Conservation (phyloP, 1,140 invertebrate species). For the Phortica variegata region DNA sequence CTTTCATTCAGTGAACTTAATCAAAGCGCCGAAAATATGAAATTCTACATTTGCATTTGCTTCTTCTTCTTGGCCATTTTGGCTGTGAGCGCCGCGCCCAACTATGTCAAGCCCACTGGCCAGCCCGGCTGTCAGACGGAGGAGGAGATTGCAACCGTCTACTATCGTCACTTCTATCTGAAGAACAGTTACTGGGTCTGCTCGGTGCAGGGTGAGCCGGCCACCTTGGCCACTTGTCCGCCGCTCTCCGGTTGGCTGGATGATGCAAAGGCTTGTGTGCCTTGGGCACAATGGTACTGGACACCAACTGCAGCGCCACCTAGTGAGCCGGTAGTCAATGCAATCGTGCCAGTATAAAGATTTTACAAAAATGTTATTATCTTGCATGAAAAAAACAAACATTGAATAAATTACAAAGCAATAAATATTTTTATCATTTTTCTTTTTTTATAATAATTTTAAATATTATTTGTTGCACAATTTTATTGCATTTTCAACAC, state of each 20-base stretch:
- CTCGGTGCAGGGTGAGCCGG: slow-evolving; percentile 14
- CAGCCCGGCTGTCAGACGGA: slow-evolving; percentile 40
- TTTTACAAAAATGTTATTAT: no score
- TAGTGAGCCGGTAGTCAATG: slow-evolving; percentile 30
- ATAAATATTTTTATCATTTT: no score
- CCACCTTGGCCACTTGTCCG: slow-evolving; percentile 17
- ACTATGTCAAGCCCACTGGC: slow-evolving; percentile 26
- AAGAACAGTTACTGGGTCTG: slow-evolving; percentile 40
- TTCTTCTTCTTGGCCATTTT: slow-evolving; percentile 17
- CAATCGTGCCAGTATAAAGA: no score
- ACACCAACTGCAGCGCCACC: slow-evolving; percentile 31
- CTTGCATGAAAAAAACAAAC: no score
- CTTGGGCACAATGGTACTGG: slow-evolving; percentile 29
- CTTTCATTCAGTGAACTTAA: no score
- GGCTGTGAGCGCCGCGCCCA: slow-evolving; percentile 5
- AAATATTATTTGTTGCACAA: no score
- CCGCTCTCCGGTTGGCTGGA: slow-evolving; percentile 15
- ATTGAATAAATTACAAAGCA: no score
- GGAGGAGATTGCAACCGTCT: slow-evolving; percentile 20
- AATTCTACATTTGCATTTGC: slow-evolving; percentile 22
- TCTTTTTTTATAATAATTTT: no score
- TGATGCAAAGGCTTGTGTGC: slow-evolving; percentile 27
- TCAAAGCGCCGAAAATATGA: slow-evolving; percentile 1
- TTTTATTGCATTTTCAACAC: no score
- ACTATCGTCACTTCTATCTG: slow-evolving; percentile 27